Base-by-base conservation (phyloP, 1,140 invertebrate genomes). In the Ectropis grisescens region DNA sequence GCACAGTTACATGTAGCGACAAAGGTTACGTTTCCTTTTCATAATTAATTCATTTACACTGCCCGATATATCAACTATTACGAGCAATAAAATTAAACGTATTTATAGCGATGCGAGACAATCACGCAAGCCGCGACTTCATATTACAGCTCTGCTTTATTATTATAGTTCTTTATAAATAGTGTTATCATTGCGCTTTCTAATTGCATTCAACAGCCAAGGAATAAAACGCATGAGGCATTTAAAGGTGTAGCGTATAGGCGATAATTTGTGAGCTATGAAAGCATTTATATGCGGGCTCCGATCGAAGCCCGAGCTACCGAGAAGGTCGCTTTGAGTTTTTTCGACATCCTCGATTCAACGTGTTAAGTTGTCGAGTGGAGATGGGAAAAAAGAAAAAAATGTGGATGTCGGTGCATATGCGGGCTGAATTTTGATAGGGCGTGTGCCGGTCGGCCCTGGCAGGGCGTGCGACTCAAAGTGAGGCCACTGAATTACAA, bases 361-460 rank as follows among this genome's bases (percentile, higher is more conserved):
- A 57, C 42, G 54, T 53, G 54, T 53, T 47, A 52, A 53, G 36
- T 49, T 37, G 40, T 37, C 39, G 40, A 40, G 41, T 41, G 41
- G 39, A 47, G 46, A 49, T 45, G 41, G 35, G 42, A 39, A 47
- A 53, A 58, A 58, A 49, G 42, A 39, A 47, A 53, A 58, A 58
- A 49, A 41, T 38, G 32, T 44, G 33, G 43, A 42, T 11, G 25
- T 12, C 38, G 44, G 13, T 30, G 36, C 38, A 48, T 40, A 41
- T 45, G 54, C 41, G 37, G 16, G 19, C 39, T 43, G 50, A 54
- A 58, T 58, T 47, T 48, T 53, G 46, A 58, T 46, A 30, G 39
- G 23, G 12, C 9, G 19, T 5, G 4, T 22, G 19, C 19, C 4
- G 19, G n/a, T n/a, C n/a, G n/a, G n/a, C n/a, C n/a, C n/a, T n/a